Conservation (phyloP, 2,113 vertebrate genomes). For the Benitochromis conjunctus region DNA sequence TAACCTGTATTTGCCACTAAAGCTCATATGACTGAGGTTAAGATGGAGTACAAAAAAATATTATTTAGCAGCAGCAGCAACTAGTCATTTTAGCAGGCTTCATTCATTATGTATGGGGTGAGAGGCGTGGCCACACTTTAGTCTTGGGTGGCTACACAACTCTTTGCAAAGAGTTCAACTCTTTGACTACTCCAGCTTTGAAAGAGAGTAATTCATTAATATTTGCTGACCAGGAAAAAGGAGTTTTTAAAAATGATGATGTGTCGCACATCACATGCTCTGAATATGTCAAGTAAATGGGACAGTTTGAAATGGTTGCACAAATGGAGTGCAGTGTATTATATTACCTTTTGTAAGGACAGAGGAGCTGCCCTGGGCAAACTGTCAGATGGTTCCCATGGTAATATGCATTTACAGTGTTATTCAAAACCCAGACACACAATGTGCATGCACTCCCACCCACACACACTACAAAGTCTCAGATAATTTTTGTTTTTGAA, state of each 20-base stretch:
- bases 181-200: neutral
- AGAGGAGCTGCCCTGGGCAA: neutral
- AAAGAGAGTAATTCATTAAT: neutral
- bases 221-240: neutral
- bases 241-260: neutral
- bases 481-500: neutral
- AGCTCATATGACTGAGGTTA: neutral
- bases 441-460: neutral
- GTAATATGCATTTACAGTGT: neutral
- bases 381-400: constrained; percentile 8
- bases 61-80: neutral
- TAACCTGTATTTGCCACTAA: neutral
- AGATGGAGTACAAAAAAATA: neutral
- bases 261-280: neutral
- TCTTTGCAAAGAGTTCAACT: no score
- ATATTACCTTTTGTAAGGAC: neutral
- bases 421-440: neutral
- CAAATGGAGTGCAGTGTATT: neutral
- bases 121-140: no score
- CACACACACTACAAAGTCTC: neutral
- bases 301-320: neutral
- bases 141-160: neutral
- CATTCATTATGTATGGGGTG: neutral
- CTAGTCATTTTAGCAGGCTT: neutral
- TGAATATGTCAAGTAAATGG: neutral